phyloP scores from a whole-genome alignment of 2,888 invertebrate species.

The Abscondita cerata region DNA sequence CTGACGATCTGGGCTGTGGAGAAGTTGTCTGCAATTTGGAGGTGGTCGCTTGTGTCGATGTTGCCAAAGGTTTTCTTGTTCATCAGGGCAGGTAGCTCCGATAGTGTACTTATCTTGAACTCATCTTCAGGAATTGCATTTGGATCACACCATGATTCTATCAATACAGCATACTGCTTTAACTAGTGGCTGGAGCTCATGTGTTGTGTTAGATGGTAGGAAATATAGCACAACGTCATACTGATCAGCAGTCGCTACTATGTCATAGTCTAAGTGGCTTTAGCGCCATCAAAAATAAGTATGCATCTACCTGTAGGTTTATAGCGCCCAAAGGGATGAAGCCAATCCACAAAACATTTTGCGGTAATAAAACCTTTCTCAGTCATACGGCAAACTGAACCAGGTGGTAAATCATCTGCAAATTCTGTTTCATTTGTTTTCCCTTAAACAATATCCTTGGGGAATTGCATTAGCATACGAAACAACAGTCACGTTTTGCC shows the following conservation, averaged over 20 bases:
- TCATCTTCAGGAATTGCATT: constrained; percentile 5
- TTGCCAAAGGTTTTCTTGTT: not conserved
- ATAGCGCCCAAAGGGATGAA: not conserved
- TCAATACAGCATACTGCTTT: constrained; percentile 1
- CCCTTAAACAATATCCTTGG: constrained; percentile 12
- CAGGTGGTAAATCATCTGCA: not conserved
- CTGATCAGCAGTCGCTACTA: not conserved
- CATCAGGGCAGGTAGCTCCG: not conserved
- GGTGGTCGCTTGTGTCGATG: not conserved
- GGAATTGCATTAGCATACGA: not conserved
- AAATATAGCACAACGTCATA: not conserved
- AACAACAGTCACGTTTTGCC: too few species aligned
- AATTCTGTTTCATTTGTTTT: constrained; percentile 3
- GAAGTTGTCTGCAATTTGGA: not conserved
- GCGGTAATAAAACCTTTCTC: not conserved
- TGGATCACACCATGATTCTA: constrained; percentile 1
- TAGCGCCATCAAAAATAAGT: not conserved
- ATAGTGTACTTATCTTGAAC: not conserved
- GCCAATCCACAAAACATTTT: not conserved
- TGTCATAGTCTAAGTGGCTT: constrained; percentile 7
- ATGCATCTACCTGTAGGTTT: not conserved
- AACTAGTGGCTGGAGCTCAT: not conserved
- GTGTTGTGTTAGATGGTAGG: not conserved
- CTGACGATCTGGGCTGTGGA: constrained; percentile 10
- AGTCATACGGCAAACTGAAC: constrained; percentile 8